Percentiles rank a stretch among this genome's conserved stretches.
phyloP scores from a whole-genome alignment of 2,797 vertebrate genomes.

The Gobio occitaniae region DNA sequence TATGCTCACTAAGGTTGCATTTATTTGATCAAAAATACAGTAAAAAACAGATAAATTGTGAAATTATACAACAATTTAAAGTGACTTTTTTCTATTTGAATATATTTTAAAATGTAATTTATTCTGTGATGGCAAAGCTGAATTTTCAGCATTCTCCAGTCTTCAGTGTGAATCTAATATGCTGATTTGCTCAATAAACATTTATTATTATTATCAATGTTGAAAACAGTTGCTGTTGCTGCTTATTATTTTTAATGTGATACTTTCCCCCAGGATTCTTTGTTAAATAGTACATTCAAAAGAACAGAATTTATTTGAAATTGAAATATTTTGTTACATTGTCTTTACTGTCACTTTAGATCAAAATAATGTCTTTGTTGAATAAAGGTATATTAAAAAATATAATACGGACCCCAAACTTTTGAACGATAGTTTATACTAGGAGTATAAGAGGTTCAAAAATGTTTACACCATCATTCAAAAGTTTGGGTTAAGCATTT shows the following conservation, averaged over 20 bases:
- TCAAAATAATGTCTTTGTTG: background rate
- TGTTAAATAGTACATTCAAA: background rate
- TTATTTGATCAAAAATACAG: background rate
- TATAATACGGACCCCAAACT: background rate
- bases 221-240: background rate
- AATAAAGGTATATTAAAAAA: background rate
- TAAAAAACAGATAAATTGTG: background rate
- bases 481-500: too few species aligned
- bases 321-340: background rate
- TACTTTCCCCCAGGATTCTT: too few species aligned
- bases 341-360: background rate
- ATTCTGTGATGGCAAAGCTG: too few species aligned
- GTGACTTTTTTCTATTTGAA: background rate
- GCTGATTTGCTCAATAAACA: background rate
- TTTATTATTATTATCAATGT: background rate
- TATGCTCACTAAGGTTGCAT: background rate
- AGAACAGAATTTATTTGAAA: background rate
- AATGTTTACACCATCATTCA: too few species aligned
- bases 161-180: background rate
- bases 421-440: background rate
- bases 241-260: too few species aligned
- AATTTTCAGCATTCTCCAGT: too few species aligned
- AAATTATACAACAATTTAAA: background rate
- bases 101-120: too few species aligned
- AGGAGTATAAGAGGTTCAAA: too few species aligned